These are phyloP conservation scores for Unio delphinus DNA, from an alignment of 2,888 invertebrate species.

Conservation along the genomic window DNA sequence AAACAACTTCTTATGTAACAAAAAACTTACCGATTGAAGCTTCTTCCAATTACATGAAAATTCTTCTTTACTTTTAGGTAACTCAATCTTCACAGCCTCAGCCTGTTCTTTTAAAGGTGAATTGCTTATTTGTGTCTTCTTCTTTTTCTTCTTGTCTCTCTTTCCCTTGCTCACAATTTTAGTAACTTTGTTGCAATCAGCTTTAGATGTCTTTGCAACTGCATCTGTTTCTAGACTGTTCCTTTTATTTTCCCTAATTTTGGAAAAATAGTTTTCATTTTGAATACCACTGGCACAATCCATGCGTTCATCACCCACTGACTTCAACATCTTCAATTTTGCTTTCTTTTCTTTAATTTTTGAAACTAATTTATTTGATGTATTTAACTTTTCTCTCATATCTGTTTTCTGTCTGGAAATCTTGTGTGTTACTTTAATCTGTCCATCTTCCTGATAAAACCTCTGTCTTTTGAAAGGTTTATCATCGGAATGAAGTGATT, in stretches of 20 bases:
- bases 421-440: too few relatives aligned
- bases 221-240: neutral
- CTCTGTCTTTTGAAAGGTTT: too few relatives aligned
- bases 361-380: too few relatives aligned
- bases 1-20: neutral
- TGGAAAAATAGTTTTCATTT: neutral
- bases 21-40: conserved; percentile 44
- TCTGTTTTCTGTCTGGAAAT: too few relatives aligned
- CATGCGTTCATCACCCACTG: too few relatives aligned
- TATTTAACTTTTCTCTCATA: too few relatives aligned
- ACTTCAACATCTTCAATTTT: too few relatives aligned
- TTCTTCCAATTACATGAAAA: conserved; percentile 56
- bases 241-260: conserved; percentile 12
- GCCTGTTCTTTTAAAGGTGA: neutral
- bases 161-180: conserved; percentile 2
- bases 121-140: neutral
- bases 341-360: too few relatives aligned
- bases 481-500: too few relatives aligned
- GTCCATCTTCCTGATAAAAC: too few relatives aligned
- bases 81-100: conserved; percentile 5
- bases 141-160: conserved; percentile 1
- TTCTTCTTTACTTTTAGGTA: conserved; percentile 34
- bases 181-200: neutral
- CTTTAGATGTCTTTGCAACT: conserved; percentile 2
- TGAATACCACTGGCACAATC: too few relatives aligned